Conservation (phyloP, 2,888 invertebrate genomes). For the Conomelus anceps region DNA sequence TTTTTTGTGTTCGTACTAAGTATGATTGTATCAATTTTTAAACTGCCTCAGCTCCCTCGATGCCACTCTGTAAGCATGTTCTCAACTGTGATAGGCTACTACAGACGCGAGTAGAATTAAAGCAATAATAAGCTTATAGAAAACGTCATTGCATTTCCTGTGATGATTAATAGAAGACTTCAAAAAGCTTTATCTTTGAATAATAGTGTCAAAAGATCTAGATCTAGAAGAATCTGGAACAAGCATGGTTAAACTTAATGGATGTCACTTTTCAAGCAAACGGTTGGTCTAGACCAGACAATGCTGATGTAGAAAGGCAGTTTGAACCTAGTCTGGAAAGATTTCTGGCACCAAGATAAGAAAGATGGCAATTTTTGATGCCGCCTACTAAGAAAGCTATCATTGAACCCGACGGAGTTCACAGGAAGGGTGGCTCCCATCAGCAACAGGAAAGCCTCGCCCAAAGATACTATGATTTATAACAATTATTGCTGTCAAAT, state of each 20-base stretch:
- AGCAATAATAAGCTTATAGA: background rate
- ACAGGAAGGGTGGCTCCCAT: background rate
- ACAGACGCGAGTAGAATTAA: no score
- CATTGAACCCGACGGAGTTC: background rate
- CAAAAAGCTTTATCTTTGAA: background rate
- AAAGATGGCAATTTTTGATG: background rate
- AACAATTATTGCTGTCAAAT: slow-evolving; percentile 11
- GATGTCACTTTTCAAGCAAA: background rate
- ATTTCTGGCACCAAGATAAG: background rate
- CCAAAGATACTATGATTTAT: slow-evolving; percentile 2
- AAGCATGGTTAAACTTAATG: background rate
- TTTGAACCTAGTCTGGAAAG: background rate
- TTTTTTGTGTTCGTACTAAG: no score
- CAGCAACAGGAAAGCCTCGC: background rate
- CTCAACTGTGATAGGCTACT: no score
- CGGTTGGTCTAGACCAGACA: background rate
- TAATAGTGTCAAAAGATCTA: background rate
- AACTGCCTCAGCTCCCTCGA: no score
- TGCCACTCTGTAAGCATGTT: no score
- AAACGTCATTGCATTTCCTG: background rate
- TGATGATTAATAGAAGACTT: background rate
- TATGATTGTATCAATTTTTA: no score
- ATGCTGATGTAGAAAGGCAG: background rate
- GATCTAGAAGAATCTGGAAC: background rate
- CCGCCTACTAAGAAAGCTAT: background rate